A percentile compares a stretch with the other conserved stretches of the same genome.
These are phyloP conservation scores for Solenopsis fugax DNA, from an alignment of 1,140 invertebrate species.

Conservation along the genomic window DNA sequence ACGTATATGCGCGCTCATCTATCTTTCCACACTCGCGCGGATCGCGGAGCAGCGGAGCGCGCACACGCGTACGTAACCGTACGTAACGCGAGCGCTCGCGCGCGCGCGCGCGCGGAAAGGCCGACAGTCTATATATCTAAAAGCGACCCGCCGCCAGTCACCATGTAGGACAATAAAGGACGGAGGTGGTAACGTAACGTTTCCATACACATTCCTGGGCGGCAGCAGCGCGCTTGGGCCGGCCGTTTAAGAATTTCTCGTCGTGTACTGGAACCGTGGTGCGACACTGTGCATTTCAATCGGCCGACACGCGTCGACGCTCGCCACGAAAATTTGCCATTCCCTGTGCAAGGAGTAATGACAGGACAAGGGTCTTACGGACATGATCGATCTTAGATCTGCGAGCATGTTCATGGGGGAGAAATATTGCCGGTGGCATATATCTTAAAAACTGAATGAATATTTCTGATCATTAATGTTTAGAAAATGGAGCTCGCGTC, in stretches of 20 bases:
- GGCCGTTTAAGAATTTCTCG: conserved; percentile 84
- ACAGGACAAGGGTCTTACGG: neutral
- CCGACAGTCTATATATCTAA: conserved; percentile 76
- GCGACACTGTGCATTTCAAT: conserved; percentile 81
- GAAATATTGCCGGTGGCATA: too few species aligned
- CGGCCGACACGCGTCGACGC: conserved; percentile 78
- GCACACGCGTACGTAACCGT: conserved; percentile 35
- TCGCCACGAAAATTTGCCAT: conserved; percentile 72
- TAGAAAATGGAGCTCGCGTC: neutral
- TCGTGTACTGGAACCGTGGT: conserved; percentile 76
- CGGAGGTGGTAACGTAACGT: conserved; percentile 79
- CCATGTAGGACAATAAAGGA: conserved; percentile 79
- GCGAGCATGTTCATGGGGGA: neutral
- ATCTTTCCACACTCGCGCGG: conserved; percentile 72
- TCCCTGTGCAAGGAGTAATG: conserved; percentile 46
- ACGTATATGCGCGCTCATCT: conserved; percentile 75
- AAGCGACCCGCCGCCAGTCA: conserved; percentile 75
- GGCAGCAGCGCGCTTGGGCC: conserved; percentile 77
- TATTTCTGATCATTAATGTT: neutral
- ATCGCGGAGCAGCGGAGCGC: conserved; percentile 40
- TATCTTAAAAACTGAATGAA: neutral
- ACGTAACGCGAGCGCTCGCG: conserved; percentile 42
- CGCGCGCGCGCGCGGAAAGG: conserved; percentile 58
- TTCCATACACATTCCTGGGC: conserved; percentile 84
- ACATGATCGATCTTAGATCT: neutral